Base-by-base conservation (phyloP, 2,888 invertebrate genomes). In the Cantharis lateralis region DNA sequence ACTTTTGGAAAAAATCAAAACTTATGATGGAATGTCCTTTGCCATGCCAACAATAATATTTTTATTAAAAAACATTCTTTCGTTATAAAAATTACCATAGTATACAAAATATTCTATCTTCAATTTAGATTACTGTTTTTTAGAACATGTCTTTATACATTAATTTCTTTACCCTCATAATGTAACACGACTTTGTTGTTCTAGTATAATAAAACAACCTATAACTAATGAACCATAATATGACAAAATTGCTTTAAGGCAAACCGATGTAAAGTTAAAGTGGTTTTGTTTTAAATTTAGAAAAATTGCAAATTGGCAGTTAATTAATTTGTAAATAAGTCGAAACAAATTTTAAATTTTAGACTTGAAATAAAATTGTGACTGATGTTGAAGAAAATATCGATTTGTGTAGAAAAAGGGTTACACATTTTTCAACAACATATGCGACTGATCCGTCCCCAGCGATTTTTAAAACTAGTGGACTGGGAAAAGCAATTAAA, bases 401-500 rank as follows among this genome's bases (percentile, higher is more conserved):
- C 70, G 79, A 79, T 78, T 66, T 64, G 18, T 32, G 32, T 28
- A 24, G 78, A 62, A 78, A 62, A 68, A 32, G 63, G 73, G 78
- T 74, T 80, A 85, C 85, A 84, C 84, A 84, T 86, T 85, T 84
- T 84, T 86, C 85, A 84, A 81, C 84, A 85, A 86, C 86, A 86
- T 85, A 85, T 85, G 85, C 83, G 82, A 84, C 82, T 84, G 84
- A 87, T 86, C 86, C 85, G 86, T 87, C 86, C 84, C 83, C 82
- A 83, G 84, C 84, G 86, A 87, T 85, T 86, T 86, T 83, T 82
- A 77, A 83, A 85, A 82, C 84, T 84, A 84, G 83, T 83, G 83
- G 86, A 84, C 84, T 85, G 84, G 86, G 82, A 87, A 87, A 87
- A 87, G 87, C 86, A 87, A 87, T 87, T 87, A 87, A 85, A 83